Evolutionary conservation across 2,888 invertebrate species (phyloP).

Genomic region (Myathropa florea): DNA sequence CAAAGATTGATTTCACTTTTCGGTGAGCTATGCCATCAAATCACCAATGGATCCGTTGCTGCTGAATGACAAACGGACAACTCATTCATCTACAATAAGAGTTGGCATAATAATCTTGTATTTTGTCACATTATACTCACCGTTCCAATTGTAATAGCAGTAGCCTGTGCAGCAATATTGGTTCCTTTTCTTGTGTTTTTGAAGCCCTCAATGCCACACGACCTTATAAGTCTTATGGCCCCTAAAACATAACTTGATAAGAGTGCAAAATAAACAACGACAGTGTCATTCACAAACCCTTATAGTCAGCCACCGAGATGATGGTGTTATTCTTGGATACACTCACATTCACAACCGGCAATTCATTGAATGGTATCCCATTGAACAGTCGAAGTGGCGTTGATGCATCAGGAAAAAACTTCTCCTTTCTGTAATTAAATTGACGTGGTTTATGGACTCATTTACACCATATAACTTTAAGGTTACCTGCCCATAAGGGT

Average conservation of each 20-base stretch:
- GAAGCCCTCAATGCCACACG: conserved; percentile 96
- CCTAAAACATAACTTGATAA: conserved; percentile 78
- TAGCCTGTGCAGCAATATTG: conserved; percentile 97
- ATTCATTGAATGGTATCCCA: conserved; percentile 88
- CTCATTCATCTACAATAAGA: too few species aligned
- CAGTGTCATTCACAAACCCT: conserved; percentile 81
- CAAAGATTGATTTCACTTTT: too few species aligned
- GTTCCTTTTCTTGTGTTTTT: conserved; percentile 97
- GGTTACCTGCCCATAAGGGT: conserved; percentile 83
- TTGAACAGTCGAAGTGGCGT: conserved; percentile 88
- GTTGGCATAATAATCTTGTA: not conserved
- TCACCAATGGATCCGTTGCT: too few species aligned
- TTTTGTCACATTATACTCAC: conserved; percentile 82
- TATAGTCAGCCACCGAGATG: conserved; percentile 86
- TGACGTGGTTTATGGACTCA: not conserved
- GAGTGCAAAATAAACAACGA: not conserved
- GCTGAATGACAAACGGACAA: too few species aligned
- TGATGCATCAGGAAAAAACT: conserved; percentile 87
- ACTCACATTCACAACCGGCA: conserved; percentile 91
- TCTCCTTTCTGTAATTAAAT: conserved; percentile 82
- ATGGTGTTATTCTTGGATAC: conserved; percentile 95
- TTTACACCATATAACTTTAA: not conserved
- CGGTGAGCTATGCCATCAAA: too few species aligned
- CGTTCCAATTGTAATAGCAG: conserved; percentile 89
- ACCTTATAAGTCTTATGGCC: conserved; percentile 83